phyloP scores from a whole-genome alignment of 2,113 vertebrate genomes.

The Echinops telfairi region DNA sequence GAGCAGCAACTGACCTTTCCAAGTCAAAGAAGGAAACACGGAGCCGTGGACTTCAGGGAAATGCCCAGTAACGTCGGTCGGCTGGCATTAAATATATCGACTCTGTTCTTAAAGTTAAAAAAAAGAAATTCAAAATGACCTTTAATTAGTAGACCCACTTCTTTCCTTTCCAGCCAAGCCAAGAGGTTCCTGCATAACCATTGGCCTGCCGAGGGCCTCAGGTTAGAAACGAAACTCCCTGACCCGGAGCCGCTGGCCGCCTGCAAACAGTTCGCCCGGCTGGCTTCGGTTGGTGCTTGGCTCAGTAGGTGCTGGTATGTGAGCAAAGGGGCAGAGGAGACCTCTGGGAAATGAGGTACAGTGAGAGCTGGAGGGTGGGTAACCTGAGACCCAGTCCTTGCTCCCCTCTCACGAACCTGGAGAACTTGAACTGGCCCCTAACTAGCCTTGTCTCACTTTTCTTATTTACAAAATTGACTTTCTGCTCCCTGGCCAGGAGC shows the following conservation, averaged over 20 bases:
- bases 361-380: not conserved
- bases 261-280: not conserved
- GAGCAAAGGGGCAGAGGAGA: not conserved
- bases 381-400: too few species aligned
- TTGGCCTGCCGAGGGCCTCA: conserved; percentile 71
- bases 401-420: not conserved
- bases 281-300: fast-evolving
- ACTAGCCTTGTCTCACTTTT: not conserved
- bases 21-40: conserved; percentile 25
- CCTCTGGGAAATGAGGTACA: not conserved
- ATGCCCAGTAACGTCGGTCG: conserved; percentile 53
- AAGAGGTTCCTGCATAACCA: conserved; percentile 54
- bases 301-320: not conserved
- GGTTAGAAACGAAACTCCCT: not conserved
- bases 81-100: conserved; percentile 67
- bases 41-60: conserved; percentile 28
- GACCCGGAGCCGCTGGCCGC: not conserved
- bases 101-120: conserved; percentile 79
- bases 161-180: conserved; percentile 74
- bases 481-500: not conserved
- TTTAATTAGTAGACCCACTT: conserved; percentile 76
- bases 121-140: conserved; percentile 63
- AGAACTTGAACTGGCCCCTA: not conserved
- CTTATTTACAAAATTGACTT: not conserved
- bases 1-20: not conserved